Conservation (phyloP, 2,113 vertebrate species). For the Lates calcarifer region DNA sequence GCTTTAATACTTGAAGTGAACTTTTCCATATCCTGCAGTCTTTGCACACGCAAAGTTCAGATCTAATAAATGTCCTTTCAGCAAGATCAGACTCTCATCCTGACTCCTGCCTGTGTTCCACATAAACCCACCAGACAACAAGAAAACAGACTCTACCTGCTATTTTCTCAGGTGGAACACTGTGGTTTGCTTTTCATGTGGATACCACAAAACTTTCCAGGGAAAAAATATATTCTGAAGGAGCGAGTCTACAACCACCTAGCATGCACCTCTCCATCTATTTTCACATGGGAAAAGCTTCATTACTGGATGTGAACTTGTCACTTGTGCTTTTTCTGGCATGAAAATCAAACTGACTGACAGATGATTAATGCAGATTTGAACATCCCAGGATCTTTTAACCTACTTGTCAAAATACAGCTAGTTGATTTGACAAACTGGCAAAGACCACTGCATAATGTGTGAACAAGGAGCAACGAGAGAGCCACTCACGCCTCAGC, state of each 20-base stretch:
- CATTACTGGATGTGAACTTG: background rate
- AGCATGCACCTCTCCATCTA: background rate
- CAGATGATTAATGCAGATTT: background rate
- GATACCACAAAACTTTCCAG: background rate
- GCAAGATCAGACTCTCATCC: background rate
- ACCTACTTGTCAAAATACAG: background rate
- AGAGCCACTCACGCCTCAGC: constrained; percentile 91
- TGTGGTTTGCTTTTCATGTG: constrained; percentile 27
- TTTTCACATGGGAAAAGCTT: background rate
- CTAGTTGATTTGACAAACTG: background rate
- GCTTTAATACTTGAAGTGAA: constrained; percentile 27
- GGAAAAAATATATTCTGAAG: background rate
- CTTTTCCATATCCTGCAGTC: constrained; percentile 27
- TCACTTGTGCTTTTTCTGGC: background rate
- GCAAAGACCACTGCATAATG: background rate
- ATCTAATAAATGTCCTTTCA: constrained; percentile 12
- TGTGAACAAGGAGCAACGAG: background rate
- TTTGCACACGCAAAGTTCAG: background rate
- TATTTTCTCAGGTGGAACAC: constrained; percentile 35
- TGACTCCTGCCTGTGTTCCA: background rate
- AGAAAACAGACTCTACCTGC: constrained; percentile 17
- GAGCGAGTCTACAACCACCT: background rate
- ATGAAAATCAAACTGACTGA: background rate
- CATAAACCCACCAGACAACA: constrained; percentile 40
- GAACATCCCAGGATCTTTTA: background rate